Percentiles rank a stretch among this genome's conserved stretches.
phyloP scores from a whole-genome alignment of 2,113 vertebrate genomes.

The Notothenia coriiceps region DNA sequence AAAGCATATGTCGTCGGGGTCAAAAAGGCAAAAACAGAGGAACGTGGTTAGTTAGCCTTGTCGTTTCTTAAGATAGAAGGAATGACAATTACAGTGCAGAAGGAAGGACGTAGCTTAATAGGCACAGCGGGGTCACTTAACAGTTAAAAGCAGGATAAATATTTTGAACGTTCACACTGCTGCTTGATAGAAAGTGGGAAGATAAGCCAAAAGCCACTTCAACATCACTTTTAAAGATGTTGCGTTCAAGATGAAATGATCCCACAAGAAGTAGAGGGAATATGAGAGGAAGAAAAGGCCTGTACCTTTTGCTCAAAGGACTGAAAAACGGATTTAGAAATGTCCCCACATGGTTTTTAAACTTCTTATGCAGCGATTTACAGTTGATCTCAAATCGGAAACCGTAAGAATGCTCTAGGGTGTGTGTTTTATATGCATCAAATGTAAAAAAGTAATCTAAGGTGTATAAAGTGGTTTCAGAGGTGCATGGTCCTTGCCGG shows the following conservation, averaged over 20 bases:
- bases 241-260: slow-evolving; percentile 50
- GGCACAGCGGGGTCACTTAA: slow-evolving; percentile 6
- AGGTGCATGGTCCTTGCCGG: slow-evolving; percentile 2
- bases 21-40: slow-evolving; percentile 15
- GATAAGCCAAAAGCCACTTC: slow-evolving; percentile 42
- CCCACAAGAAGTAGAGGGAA: slow-evolving; percentile 48
- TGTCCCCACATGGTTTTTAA: slow-evolving; percentile 34
- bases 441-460: slow-evolving; percentile 17
- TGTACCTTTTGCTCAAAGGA: slow-evolving; percentile 29
- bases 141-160: slow-evolving; percentile 28
- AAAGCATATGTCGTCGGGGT: slow-evolving; percentile 28
- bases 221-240: slow-evolving; percentile 39
- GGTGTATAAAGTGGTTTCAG: slow-evolving; percentile 26
- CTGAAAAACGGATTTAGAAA: slow-evolving; percentile 55
- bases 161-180: slow-evolving; percentile 23
- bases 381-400: slow-evolving; percentile 41
- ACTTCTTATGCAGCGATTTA: slow-evolving; percentile 48
- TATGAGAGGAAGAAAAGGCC: slow-evolving; percentile 53
- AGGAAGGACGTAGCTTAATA: slow-evolving; percentile 10
- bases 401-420: not conserved
- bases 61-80: slow-evolving; percentile 10
- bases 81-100: slow-evolving; percentile 10
- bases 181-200: slow-evolving; percentile 11
- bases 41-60: slow-evolving; percentile 25
- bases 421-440: slow-evolving; percentile 22